phyloP scores from a whole-genome alignment of 2,888 invertebrate genomes.

The Heliconius cydno region DNA sequence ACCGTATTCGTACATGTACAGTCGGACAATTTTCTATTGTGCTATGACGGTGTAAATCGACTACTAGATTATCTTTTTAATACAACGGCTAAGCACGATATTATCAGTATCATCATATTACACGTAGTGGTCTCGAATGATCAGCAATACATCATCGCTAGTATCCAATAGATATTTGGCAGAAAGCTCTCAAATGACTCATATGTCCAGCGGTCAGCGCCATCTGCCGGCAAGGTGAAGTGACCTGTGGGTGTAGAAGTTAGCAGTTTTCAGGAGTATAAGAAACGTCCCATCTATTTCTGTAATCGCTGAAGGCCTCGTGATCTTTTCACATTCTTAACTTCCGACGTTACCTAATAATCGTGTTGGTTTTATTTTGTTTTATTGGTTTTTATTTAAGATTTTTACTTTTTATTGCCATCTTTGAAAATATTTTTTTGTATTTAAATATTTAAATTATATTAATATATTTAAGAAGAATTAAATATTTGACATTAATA shows the following conservation, averaged over 20 bases:
- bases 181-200: constrained; percentile 62
- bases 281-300: constrained; percentile 80
- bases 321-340: constrained; percentile 61
- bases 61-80: too few relatives aligned
- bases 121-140: constrained; percentile 17
- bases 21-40: not conserved
- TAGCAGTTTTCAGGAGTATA: constrained; percentile 77
- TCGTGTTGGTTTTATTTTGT: constrained; percentile 44
- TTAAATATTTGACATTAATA: not conserved
- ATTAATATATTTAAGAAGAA: not conserved
- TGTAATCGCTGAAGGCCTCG: constrained; percentile 76
- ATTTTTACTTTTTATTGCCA: not conserved
- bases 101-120: not conserved
- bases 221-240: constrained; percentile 80
- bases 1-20: too few relatives aligned
- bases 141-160: constrained; percentile 25
- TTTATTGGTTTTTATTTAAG: constrained; percentile 40
- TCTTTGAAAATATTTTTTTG: not conserved
- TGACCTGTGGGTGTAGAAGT: constrained; percentile 73
- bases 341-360: constrained; percentile 73
- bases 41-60: too few relatives aligned
- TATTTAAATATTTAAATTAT: not conserved
- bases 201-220: constrained; percentile 73
- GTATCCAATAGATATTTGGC: constrained; percentile 26
- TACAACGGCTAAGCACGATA: too few relatives aligned